Evolutionary conservation across 2,888 invertebrate species (phyloP).

Genomic region (Drosophila conformis): DNA sequence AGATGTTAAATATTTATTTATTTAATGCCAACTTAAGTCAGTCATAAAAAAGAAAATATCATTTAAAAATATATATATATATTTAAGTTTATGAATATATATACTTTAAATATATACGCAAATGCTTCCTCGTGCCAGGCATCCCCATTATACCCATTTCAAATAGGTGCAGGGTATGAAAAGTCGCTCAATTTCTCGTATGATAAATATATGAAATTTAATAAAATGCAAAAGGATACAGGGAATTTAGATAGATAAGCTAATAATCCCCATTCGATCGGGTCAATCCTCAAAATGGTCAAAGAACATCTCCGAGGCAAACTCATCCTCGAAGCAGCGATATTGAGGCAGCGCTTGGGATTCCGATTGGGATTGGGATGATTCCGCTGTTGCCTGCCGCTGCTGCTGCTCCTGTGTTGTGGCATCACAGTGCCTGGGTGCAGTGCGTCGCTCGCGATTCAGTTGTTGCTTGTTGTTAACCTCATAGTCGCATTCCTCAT

Average conservation of each 20-base stretch:
- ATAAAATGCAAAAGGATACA: background rate
- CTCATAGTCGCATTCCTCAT: constrained; percentile 31
- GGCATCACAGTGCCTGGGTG: constrained; percentile 49
- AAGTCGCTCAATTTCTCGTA: background rate
- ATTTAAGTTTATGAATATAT: background rate
- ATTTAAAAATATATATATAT: background rate
- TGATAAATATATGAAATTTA: background rate
- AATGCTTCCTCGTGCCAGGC: background rate
- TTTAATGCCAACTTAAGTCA: background rate
- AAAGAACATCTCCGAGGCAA: constrained; percentile 48
- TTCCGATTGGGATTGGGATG: background rate
- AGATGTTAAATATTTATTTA: background rate
- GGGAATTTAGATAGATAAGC: constrained; percentile 10
- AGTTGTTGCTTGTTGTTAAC: constrained; percentile 34
- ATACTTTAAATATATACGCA: background rate
- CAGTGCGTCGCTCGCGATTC: constrained; percentile 48
- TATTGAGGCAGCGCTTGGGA: constrained; percentile 11
- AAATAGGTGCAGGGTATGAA: background rate
- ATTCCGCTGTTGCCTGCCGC: background rate
- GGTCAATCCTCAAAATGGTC: constrained; percentile 42
- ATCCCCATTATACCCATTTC: background rate
- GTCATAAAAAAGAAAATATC: background rate
- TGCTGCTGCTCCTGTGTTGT: background rate
- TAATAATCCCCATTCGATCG: background rate
- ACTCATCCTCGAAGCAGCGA: constrained; percentile 59